Base-by-base conservation (phyloP, 2,113 vertebrate species). In the Leiothrix lutea region DNA sequence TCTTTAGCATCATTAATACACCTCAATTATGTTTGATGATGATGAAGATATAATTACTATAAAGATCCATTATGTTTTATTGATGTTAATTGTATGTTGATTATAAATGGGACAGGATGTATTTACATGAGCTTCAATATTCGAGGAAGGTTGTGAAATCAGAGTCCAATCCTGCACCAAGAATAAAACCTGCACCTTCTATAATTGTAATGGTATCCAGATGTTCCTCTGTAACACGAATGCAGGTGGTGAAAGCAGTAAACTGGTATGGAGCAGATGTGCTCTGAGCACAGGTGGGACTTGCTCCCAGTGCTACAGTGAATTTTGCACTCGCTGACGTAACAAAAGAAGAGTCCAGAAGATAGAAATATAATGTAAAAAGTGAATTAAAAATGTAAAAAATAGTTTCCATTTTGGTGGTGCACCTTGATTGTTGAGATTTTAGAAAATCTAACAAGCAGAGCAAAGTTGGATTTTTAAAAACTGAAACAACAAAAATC, bases 221-320 rank as follows among this genome's bases (percentile, higher is more conserved):
- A 99, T 99, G 99, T 98, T 97, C 65, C 95, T 93, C 73, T 90
- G 92, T 98, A 98, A 98, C 98, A 97, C 77, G 96, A 98, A 99
- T 98, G 98, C 98, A 98, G 98, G 99, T 99, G 99, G 98, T 99
- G 99, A 99, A 98, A 99, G 98, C 98, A 98, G 98, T 98, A 98
- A 98, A 98, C 98, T 80, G 84, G 97, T 98, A 99, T 97, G 97
- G 98, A 97, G 98, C 98, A 98, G 98, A 98, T 98, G 98, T 98
- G 97, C 97, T 98, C 97, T 95, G 93, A 95, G 95, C 94, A 97
- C 97, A 98, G 98, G 97, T 98, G 98, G 97, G 94, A 95, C 95
- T 92, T 87, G 69, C 92, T 96, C 96, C 92, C 96, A 97, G 35
- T n/a, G 90, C 81, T 89, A 81, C 84, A 97, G 95, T 93, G 93